Conservation (phyloP, 2,888 invertebrate genomes). For the Taenaris catops region DNA sequence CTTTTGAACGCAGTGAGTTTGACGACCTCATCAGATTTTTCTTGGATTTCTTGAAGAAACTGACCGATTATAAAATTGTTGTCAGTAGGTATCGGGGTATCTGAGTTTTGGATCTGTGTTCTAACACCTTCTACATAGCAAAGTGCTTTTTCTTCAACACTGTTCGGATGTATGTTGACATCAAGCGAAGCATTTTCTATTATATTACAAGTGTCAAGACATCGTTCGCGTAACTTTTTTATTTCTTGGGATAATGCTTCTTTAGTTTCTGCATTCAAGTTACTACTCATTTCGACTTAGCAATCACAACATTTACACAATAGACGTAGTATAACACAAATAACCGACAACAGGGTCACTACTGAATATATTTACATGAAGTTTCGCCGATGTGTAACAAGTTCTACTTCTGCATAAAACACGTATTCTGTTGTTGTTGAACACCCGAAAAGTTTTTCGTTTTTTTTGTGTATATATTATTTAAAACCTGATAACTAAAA, state of each 20-base stretch:
- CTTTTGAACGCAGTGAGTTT: slow-evolving; percentile 51
- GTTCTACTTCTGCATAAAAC: no score
- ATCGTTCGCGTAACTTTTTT: slow-evolving; percentile 42
- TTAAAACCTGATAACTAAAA: no score
- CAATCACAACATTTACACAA: no score
- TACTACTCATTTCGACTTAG: slow-evolving; percentile 44
- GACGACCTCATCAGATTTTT: slow-evolving; percentile 47
- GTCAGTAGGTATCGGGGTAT: slow-evolving; percentile 44
- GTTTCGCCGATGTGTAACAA: no score
- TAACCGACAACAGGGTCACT: no score
- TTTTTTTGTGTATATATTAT: no score
- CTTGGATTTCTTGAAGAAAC: slow-evolving; percentile 50
- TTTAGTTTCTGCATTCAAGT: slow-evolving; percentile 40
- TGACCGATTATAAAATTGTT: slow-evolving; percentile 51
- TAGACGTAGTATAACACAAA: no score
- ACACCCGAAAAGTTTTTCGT: no score
- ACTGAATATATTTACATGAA: no score
- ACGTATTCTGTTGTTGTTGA: slow-evolving; percentile 21
- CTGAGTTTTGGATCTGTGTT: slow-evolving; percentile 43
- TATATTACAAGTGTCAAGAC: slow-evolving; percentile 42
- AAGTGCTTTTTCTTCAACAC: slow-evolving; percentile 37
- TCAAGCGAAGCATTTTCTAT: slow-evolving; percentile 49
- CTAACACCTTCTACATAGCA: slow-evolving; percentile 49
- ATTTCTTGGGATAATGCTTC: slow-evolving; percentile 44
- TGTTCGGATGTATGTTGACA: slow-evolving; percentile 32